Base-by-base conservation (phyloP, 1,140 invertebrate genomes). In the Sarcophaga peregrina region DNA sequence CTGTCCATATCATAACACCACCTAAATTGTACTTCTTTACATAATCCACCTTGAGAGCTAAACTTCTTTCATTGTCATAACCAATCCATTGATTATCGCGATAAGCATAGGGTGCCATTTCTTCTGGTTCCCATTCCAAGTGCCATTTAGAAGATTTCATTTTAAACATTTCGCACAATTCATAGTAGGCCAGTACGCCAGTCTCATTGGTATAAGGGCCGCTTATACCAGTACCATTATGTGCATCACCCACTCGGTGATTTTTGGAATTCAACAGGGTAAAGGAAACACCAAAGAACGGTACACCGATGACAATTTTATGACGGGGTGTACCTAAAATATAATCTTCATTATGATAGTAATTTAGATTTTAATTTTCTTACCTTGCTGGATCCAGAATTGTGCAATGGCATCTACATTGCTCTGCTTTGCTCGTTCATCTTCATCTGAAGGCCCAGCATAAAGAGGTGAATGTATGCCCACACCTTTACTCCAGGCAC, bases 131-230 rank as follows among this genome's bases (percentile, higher is more conserved):
- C 85, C 86, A 91, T 0, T 81, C 17, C 46, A 50, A n/a, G 0
- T 73, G 85, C 86, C 86, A 86, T 0, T 84, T 47, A 11, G 25
- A 37, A 37, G 1, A 2, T 37, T 37, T 37, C 25, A 37, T 37
- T 37, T 86, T 82, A 52, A 84, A 78, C 10, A 25, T 47, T 7
- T n/a, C 13, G 45, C 89, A 87, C 84, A 93, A 91, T 86, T 97
- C 96, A 87, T 96, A 95, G 87, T 95, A 98, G 25, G 95, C 94
- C 78, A 96, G 91, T 52, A 93, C 92, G 9, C 96, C 96, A 11
- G 89, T 85, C 83, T 95, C 93, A 4, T 88, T 86, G 0, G 96
- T 96, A 84, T 95, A 96, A 1, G 93, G 93, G 8, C 96, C 96
- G 4, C 92, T 10, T 10, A 25, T 45, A n/a, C 81, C 81, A 47